Evolutionary conservation across 2,113 vertebrate genomes (phyloP).

Genomic region (Illadopsis cleaveri): DNA sequence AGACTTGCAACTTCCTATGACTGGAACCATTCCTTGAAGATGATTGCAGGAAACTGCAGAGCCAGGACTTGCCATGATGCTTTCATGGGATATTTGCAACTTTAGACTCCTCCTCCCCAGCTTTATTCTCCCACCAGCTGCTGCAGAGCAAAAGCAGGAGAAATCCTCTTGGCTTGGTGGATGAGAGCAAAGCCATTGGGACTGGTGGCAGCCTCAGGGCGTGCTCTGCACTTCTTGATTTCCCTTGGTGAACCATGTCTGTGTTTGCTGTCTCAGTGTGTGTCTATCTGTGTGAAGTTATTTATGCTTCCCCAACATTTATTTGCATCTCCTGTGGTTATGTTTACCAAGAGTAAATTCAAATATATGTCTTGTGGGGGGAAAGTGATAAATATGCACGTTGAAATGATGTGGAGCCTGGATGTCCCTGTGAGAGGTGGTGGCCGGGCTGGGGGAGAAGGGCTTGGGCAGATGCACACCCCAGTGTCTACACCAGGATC

Average conservation of each 20-base stretch:
- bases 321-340: constrained; percentile 58
- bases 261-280: constrained; percentile 49
- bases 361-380: constrained; percentile 46
- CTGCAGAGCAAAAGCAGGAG: constrained; percentile 43
- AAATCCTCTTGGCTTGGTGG: constrained; percentile 11
- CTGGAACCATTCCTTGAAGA: constrained; percentile 69
- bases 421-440: constrained; percentile 3
- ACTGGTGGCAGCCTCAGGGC: constrained; percentile 60
- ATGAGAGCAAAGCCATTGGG: constrained; percentile 28
- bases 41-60: constrained; percentile 42
- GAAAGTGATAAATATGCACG: constrained; percentile 53
- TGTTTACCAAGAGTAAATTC: constrained; percentile 57
- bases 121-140: constrained; percentile 60
- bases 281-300: constrained; percentile 54
- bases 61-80: constrained; percentile 59
- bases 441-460: neutral
- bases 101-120: constrained; percentile 54
- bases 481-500: rapidly evolving
- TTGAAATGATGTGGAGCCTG: constrained; percentile 20
- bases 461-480: neutral
- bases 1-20: constrained; percentile 76
- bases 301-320: constrained; percentile 57
- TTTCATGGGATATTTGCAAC: constrained; percentile 51
- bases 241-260: constrained; percentile 58
- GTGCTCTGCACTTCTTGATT: constrained; percentile 57